Evolutionary conservation across 2,888 invertebrate genomes (phyloP).

Genomic region (Ferdinandea cuprea): DNA sequence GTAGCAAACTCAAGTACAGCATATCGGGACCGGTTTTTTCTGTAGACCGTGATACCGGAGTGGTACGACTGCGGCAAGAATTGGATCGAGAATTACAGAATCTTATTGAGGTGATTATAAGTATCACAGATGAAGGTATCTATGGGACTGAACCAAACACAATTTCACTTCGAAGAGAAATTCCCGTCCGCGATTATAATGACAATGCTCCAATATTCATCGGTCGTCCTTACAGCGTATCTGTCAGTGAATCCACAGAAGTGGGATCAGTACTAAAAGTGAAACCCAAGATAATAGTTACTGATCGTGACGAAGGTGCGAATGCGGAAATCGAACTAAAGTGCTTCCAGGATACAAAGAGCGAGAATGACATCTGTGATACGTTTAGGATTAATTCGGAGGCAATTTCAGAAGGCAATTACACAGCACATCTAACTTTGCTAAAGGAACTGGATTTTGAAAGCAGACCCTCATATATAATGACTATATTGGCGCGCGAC

Average conservation of each 20-base stretch:
- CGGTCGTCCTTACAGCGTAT: slow-evolving; percentile 89
- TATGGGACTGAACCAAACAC: slow-evolving; percentile 90
- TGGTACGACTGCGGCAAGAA: slow-evolving; percentile 88
- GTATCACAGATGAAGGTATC: slow-evolving; percentile 90
- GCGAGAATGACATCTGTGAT: slow-evolving; percentile 88
- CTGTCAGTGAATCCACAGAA: slow-evolving; percentile 87
- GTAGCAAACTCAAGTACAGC: slow-evolving; percentile 88
- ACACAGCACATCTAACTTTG: slow-evolving; percentile 87
- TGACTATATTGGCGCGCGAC: slow-evolving; percentile 88
- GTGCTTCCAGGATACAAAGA: slow-evolving; percentile 85
- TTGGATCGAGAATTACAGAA: slow-evolving; percentile 89
- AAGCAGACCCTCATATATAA: slow-evolving; percentile 88
- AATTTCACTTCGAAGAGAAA: slow-evolving; percentile 89
- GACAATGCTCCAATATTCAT: slow-evolving; percentile 91
- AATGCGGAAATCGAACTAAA: slow-evolving; percentile 88
- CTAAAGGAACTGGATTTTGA: slow-evolving; percentile 90
- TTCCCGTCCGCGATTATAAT: slow-evolving; percentile 90
- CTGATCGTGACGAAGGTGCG: slow-evolving; percentile 89
- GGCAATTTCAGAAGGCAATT: slow-evolving; percentile 87
- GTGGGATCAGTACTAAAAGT: slow-evolving; percentile 86
- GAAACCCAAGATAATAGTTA: slow-evolving; percentile 86
- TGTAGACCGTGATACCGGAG: slow-evolving; percentile 90
- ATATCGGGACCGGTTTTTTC: slow-evolving; percentile 92
- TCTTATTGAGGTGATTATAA: slow-evolving; percentile 90
- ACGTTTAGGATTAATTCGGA: slow-evolving; percentile 87